Evolutionary conservation across 2,113 vertebrate genomes (phyloP).

Genomic region (Sinocyclocheilus grahami): DNA sequence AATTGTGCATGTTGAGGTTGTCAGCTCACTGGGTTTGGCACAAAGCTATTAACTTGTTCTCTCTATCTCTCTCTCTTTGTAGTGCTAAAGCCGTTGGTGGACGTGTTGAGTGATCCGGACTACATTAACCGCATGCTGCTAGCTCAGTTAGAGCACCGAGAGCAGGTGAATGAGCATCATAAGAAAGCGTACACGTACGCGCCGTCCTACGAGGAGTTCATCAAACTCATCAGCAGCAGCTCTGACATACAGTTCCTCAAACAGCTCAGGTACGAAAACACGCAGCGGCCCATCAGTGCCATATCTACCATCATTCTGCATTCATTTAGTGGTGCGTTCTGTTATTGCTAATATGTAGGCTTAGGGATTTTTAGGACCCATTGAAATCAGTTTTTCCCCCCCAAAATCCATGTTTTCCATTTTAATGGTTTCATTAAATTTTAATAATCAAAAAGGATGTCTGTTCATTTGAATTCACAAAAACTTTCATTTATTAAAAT

Average conservation of each 20-base stretch:
- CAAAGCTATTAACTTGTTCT: background rate
- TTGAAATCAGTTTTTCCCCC: no score
- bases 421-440: no score
- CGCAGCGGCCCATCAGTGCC: background rate
- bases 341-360: background rate
- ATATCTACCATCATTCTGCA: background rate
- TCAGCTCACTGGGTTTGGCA: background rate
- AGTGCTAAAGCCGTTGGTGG: conserved; percentile 93
- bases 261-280: conserved; percentile 85
- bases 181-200: conserved; percentile 97
- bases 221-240: conserved; percentile 95
- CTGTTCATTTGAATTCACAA: no score
- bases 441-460: no score
- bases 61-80: background rate
- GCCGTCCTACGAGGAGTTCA: conserved; percentile 97
- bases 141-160: conserved; percentile 91
- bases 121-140: conserved; percentile 95
- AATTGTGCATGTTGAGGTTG: background rate
- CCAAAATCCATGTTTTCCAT: no score
- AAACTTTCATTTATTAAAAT: no score
- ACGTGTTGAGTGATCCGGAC: conserved; percentile 93
- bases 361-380: no score
- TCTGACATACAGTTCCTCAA: conserved; percentile 94
- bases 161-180: conserved; percentile 92
- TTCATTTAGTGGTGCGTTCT: background rate